Base-by-base conservation (phyloP, 2,888 invertebrate species). In the Caenorhabditis wallacei region DNA sequence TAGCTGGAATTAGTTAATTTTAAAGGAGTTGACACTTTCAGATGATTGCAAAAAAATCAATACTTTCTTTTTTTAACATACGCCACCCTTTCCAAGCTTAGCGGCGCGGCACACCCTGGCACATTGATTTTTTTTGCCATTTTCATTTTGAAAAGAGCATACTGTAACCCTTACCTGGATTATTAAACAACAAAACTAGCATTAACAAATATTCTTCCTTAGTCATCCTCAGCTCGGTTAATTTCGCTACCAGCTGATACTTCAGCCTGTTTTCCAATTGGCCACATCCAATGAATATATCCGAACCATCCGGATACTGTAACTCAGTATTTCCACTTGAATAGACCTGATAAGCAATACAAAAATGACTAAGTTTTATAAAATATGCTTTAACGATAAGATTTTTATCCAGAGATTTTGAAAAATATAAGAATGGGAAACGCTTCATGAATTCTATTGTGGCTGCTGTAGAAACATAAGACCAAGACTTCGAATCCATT, bases 171-270 rank as follows among this genome's bases (percentile, higher is more conserved):
- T n/a, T 43, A 70, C 69, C 69, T 70, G 69, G 57, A 57, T 70
- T 70, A 46, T 46, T 56, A n/a, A 70, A 18, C 10, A 70, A 30
- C 1, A 70, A 16, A 1, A 70, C 57, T 18, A 43, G n/a, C 1
- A 70, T 16, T 46, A 70, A 37, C 5, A 70, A 13, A 24, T 46
- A 70, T 43, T 70, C 69, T 16, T 70, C 57, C n/a, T 57, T 70
- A 1, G 56, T 57, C 0, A 70, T 18, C 20, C 57, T 43, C 26
- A 70, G 30, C 2, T 70, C 69, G 1, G 3, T 24, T 1, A 70
- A 22, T 20, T 56, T 57, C 7, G 30, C 30, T n/a, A 70, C 43
- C 30, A 70, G 35, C 16, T 30, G 26, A 35, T 20, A 57, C 20
- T 46, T n/a, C 1, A 70, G 30, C 13, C 46, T 48, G 5, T 40